Base-by-base conservation (phyloP, 1,140 invertebrate species). In the Drosophila persimilis region DNA sequence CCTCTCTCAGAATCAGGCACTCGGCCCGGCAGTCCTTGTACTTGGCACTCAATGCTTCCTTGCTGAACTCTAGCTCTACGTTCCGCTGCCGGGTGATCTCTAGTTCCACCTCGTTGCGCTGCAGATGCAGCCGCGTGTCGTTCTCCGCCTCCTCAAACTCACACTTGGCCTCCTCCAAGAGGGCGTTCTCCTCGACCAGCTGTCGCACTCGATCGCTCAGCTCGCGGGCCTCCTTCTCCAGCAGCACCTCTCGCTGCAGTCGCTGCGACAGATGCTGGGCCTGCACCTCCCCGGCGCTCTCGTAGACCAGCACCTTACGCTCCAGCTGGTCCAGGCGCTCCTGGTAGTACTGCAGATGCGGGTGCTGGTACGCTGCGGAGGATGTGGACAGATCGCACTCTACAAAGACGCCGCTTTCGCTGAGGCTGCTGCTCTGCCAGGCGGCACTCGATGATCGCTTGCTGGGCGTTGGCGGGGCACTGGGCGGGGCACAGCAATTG, bases 121-220 rank as follows among this genome's bases (percentile, higher is more conserved):
- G 94, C 90, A 94, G 93, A 81, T 93, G 93, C 57, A 94, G 90
- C 55, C 94, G 92, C 17, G 94, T 94, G 74, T 95, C 94, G 91
- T 95, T 95, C 90, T 95, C 94, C 41, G 94, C 94, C 86, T 95
- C 94, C 88, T 95, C 94, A 43, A 95, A 91, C 91, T 95, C 94
- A 81, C 94, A 94, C 81, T 93, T 93, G 73, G 95, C 94, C 70
- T 95, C 94, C 77, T 94, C 94, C 70, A 95, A 80, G 70, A 92
- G 89, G 24, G 92, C 91, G 91, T 94, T 94, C 72, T 95, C 94
- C 8, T 93, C 92, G 71, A 93, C 90, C 54, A 94, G 92, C 66
- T 92, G 90, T 60, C 92, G 86, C 17, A 94, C 91, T 47, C 94
- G 92, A 50, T 92, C 91, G 77, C 92, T 92, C 39, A 94, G 84